Percentiles rank a stretch among this genome's conserved stretches.
These are phyloP conservation scores for Orussus abietinus DNA, from an alignment of 1,140 invertebrate species.

Conservation along the genomic window DNA sequence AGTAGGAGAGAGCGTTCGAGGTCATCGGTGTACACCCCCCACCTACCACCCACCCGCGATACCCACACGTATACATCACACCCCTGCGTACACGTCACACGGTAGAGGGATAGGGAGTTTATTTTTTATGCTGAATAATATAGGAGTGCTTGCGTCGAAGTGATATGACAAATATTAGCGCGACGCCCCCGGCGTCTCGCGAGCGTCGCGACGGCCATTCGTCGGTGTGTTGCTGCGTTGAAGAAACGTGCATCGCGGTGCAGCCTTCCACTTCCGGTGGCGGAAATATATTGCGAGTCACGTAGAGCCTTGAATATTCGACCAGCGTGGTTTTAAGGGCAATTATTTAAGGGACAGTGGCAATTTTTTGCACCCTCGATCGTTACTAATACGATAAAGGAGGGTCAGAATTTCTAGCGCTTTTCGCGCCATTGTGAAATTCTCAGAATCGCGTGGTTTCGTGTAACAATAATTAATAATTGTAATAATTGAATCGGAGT, in stretches of 20 bases:
- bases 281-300: neutral
- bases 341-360: neutral
- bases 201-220: conserved; percentile 7
- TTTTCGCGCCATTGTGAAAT: no score
- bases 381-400: no score
- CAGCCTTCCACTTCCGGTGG: neutral
- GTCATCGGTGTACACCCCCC: conserved; percentile 3
- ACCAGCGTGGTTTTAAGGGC: neutral
- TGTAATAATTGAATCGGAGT: no score
- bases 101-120: conserved; percentile 44
- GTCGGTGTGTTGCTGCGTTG: no score
- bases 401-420: no score
- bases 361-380: no score
- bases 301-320: neutral
- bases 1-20: conserved; percentile 13
- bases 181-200: neutral
- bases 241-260: neutral
- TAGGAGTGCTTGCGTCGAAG: conserved; percentile 34
- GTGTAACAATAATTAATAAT: no score
- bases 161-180: conserved; percentile 42
- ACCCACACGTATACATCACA: conserved; percentile 2
- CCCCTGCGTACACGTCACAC: conserved; percentile 6
- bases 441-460: no score
- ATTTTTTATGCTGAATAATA: conserved; percentile 49
- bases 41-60: conserved; percentile 9